Evolutionary conservation across 1,140 invertebrate species (phyloP).

Genomic region (Aleiodes sp.): DNA sequence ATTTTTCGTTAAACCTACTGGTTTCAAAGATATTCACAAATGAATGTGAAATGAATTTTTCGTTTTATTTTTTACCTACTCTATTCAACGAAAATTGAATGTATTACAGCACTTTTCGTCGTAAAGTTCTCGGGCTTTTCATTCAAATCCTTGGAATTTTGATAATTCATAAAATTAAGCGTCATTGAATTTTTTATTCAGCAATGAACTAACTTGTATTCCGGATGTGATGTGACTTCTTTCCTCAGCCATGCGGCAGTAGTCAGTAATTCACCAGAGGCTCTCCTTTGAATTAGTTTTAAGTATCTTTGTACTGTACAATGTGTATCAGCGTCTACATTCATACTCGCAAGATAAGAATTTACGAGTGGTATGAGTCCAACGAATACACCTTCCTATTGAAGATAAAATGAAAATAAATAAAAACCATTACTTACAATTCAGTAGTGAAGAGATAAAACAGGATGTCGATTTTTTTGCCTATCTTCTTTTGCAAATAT

Average conservation of each 20-base stretch:
- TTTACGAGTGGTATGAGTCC: slow-evolving; percentile 95
- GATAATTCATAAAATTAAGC: neutral
- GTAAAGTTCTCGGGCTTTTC: too few relatives aligned
- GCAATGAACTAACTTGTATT: slow-evolving; percentile 78
- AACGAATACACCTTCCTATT: slow-evolving; percentile 84
- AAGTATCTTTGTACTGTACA: slow-evolving; percentile 98
- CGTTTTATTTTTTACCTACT: too few relatives aligned
- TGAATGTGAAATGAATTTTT: too few relatives aligned
- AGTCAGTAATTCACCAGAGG: slow-evolving; percentile 86
- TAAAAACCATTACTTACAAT: neutral
- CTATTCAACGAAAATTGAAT: too few relatives aligned
- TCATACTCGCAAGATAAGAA: slow-evolving; percentile 91
- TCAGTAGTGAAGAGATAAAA: neutral
- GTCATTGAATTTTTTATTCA: neutral
- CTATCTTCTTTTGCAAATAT: too few relatives aligned
- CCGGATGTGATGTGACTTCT: slow-evolving; percentile 88
- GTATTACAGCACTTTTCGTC: too few relatives aligned
- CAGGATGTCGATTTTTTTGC: neutral
- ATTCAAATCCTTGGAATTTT: too few relatives aligned
- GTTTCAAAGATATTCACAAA: too few relatives aligned
- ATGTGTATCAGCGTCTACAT: slow-evolving; percentile 95
- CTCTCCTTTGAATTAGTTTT: slow-evolving; percentile 90
- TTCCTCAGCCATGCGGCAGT: slow-evolving; percentile 92
- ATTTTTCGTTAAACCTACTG: too few relatives aligned
- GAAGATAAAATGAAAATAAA: slow-evolving; percentile 34